Percentiles rank a stretch among this genome's conserved stretches.
Conservation (phyloP, 2,113 vertebrate species). For the Origma solitaria region DNA sequence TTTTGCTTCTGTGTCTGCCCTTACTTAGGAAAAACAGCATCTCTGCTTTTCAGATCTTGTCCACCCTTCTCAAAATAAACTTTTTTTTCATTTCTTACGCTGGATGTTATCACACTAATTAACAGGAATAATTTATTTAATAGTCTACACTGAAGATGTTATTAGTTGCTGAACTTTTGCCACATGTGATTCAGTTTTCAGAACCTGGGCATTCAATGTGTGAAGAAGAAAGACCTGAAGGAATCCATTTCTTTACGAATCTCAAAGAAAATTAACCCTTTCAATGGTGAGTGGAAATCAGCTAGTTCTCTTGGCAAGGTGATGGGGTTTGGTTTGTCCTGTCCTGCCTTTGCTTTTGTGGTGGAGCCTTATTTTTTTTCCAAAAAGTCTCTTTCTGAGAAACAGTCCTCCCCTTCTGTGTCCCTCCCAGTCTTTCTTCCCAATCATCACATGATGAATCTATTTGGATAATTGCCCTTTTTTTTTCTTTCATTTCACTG, state of each 20-base stretch:
- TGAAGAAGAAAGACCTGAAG: slow-evolving; percentile 92
- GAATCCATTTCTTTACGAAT: slow-evolving; percentile 89
- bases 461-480: neutral
- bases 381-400: neutral
- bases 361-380: neutral
- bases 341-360: neutral
- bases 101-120: neutral
- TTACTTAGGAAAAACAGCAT: neutral
- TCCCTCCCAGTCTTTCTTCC: neutral
- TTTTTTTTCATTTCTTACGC: neutral
- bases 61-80: neutral
- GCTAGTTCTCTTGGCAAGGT: neutral
- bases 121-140: neutral
- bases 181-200: slow-evolving; percentile 82
- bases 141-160: neutral
- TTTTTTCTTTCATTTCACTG: neutral
- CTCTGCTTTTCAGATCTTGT: neutral
- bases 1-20: neutral
- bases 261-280: slow-evolving; percentile 89
- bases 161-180: slow-evolving; percentile 6
- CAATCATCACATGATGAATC: neutral
- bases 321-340: neutral
- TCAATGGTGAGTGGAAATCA: slow-evolving; percentile 80
- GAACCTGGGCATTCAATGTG: slow-evolving; percentile 97
- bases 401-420: neutral